Evolutionary conservation across 2,797 vertebrate genomes (phyloP), one percentile per base, ranked within the genome.

Genomic region (Poecilia wingei): DNA sequence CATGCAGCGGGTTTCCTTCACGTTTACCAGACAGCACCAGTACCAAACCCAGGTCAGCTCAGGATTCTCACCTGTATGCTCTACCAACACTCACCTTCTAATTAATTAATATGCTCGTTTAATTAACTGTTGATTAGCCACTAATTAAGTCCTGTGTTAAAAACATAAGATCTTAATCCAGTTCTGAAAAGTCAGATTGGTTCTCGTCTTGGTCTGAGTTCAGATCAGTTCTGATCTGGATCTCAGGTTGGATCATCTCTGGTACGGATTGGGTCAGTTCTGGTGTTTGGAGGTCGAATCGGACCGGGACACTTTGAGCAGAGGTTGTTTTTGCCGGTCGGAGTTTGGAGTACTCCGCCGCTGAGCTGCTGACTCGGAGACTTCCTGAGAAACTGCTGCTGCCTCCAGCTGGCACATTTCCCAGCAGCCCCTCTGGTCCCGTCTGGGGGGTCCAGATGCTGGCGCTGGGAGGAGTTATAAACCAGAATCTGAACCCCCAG

Each of bases 391-490:
- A 76, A 86, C 57, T 16, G 81, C 53, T 55, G 82, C 82, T 87
- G 83, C 85, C 87, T 84, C 87, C 89, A 87, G 79, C 89, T 92
- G 89, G 84, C 78, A 59, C 31, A 10, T n/a, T 74, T 90, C 87
- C 89, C 89, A 90, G 84, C 74, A 91, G 82, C 69, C 82, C 84
- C 84, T 84, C 55, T 45, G 51, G 70, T 36, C 61, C 16, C 25
- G 64, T 78, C 82, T 90, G 90, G 87, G 88, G 90, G 91, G 89
- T 91, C 87, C 89, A 90, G 80, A 87, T 88, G 82, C 88, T 75
- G 80, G 36, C 2, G 39, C 12, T 45, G 81, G 55, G 81, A 79
- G 79, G 78, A 46, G 72, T 82, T 80, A 10, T 18, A 61, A 39
- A 80, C 72, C 86, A 70, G 33, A 68, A 66, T 76, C 77, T 59